A percentile compares a stretch with the other conserved stretches of the same genome.
Evolutionary conservation across 1,140 invertebrate species (phyloP).

Genomic region (Subanguina moxae): DNA sequence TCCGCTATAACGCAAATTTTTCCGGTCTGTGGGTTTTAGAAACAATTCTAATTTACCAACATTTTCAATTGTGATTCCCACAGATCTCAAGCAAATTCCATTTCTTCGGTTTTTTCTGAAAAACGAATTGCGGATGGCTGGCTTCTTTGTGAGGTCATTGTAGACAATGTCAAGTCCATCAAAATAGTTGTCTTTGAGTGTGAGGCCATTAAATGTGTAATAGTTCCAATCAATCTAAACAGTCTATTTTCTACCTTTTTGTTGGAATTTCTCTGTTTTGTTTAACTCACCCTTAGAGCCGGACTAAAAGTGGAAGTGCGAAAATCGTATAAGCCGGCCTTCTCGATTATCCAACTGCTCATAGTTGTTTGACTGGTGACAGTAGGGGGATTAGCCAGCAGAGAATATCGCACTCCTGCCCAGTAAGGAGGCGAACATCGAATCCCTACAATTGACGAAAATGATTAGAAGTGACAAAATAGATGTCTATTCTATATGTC

Average conservation of each 20-base stretch:
- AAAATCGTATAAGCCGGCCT: slow-evolving; percentile 88
- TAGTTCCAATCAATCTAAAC: slow-evolving; percentile 80
- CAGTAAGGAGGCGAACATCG: slow-evolving; percentile 80
- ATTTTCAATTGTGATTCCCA: slow-evolving; percentile 74
- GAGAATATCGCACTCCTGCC: slow-evolving; percentile 83
- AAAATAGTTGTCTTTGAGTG: slow-evolving; percentile 49
- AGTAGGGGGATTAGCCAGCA: slow-evolving; percentile 76
- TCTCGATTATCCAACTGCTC: slow-evolving; percentile 81
- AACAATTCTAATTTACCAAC: slow-evolving; percentile 35
- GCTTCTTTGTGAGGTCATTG: slow-evolving; percentile 71
- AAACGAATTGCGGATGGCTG: slow-evolving; percentile 57
- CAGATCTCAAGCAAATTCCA: slow-evolving; percentile 80
- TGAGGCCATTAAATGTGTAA: slow-evolving; percentile 70
- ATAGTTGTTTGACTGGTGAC: slow-evolving; percentile 75
- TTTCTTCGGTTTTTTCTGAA: slow-evolving; percentile 72
- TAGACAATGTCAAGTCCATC: slow-evolving; percentile 79
- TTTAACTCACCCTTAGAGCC: slow-evolving; percentile 71
- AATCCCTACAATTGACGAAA: slow-evolving; percentile 30
- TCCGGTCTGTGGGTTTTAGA: neutral
- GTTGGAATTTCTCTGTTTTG: neutral
- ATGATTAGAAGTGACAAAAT: no score
- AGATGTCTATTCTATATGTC: no score
- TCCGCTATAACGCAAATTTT: slow-evolving; percentile 37
- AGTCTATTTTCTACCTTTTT: slow-evolving; percentile 1
- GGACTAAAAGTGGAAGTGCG: slow-evolving; percentile 75